Percentiles rank a stretch among this genome's conserved stretches.
These are phyloP conservation scores for Sycobia sp. DNA, from an alignment of 1,140 invertebrate genomes.

Conservation along the genomic window DNA sequence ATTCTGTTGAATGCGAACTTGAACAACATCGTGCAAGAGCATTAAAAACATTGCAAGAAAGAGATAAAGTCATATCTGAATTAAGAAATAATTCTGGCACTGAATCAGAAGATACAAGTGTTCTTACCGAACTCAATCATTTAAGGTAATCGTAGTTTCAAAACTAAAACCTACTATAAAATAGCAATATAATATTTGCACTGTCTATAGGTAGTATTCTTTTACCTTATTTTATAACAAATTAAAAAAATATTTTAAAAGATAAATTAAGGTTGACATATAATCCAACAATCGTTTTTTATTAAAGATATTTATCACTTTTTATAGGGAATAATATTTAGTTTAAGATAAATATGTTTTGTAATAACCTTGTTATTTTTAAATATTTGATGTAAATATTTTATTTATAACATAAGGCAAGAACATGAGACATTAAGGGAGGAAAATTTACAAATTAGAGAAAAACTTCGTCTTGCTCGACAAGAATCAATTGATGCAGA, in stretches of 20 bases:
- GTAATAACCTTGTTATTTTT: not conserved
- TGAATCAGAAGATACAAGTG: constrained; percentile 52
- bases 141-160: constrained; percentile 50
- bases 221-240: too few species aligned
- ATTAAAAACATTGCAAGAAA: constrained; percentile 76
- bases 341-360: not conserved
- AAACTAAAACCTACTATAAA: too few species aligned
- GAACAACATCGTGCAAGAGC: constrained; percentile 75
- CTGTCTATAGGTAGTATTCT: too few species aligned
- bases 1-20: constrained; percentile 66
- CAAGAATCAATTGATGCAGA: constrained; percentile 64
- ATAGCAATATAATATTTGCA: too few species aligned
- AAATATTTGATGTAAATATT: not conserved
- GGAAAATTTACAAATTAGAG: constrained; percentile 65
- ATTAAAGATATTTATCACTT: not conserved
- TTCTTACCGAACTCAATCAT: constrained; percentile 59
- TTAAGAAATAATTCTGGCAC: constrained; percentile 60
- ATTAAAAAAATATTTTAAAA: not conserved
- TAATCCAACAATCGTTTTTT: too few species aligned
- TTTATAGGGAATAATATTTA: too few species aligned
- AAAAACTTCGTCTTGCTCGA: constrained; percentile 62
- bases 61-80: constrained; percentile 75
- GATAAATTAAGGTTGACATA: not conserved
- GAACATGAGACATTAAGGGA: constrained; percentile 69
- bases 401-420: constrained; percentile 49